phyloP scores from a whole-genome alignment of 2,113 vertebrate species.

The Apteryx mantelli region DNA sequence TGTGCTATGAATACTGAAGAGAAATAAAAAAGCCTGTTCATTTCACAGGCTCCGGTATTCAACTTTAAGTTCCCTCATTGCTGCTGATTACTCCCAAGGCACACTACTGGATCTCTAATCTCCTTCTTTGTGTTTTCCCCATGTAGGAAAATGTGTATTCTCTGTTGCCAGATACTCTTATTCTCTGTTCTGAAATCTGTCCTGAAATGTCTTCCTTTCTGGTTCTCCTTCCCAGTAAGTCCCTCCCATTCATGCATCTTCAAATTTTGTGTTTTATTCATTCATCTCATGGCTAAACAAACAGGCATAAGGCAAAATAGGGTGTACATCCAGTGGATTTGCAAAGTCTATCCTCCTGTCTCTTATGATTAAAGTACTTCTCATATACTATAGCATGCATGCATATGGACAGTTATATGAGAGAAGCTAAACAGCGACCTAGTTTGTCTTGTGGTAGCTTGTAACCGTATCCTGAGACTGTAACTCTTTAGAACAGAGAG shows the following conservation, averaged over 20 bases:
- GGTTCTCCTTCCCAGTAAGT: background rate
- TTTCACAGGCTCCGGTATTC: background rate
- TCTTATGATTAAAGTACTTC: background rate
- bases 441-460: background rate
- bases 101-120: background rate
- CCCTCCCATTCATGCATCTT: background rate
- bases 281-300: background rate
- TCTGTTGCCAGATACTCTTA: background rate
- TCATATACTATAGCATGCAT: accelerated
- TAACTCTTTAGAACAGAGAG: background rate
- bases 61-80: background rate
- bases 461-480: background rate
- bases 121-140: background rate
- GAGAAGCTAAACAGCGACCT: background rate
- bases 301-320: background rate
- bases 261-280: background rate
- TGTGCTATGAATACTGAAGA: background rate
- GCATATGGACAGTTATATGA: background rate
- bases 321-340: background rate
- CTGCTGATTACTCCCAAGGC: background rate
- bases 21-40: background rate
- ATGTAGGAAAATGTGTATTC: background rate
- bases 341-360: background rate
- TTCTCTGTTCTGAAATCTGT: background rate
- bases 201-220: background rate